Evolutionary conservation across 2,797 vertebrate genomes (phyloP), one percentile per base, ranked within the genome.

Genomic region (Gila robusta): DNA sequence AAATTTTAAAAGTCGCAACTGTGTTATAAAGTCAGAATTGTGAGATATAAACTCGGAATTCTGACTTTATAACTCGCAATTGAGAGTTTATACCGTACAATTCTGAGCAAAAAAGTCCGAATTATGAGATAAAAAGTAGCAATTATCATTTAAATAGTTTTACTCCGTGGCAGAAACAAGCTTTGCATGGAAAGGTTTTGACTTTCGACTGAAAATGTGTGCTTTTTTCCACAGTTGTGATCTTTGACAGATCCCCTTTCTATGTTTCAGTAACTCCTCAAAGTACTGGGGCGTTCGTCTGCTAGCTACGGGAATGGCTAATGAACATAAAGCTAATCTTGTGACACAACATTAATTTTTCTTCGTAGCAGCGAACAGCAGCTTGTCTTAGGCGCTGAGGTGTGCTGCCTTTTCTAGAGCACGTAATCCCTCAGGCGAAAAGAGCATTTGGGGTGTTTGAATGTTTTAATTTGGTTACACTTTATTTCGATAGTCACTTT

Each of bases 381-480:
- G 62, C 70, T 64, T 69, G 67, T 83, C 79, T 85, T 28, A 56
- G 62, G 9, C 71, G 32, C 41, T 16, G 82, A 87, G 87, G 85
- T 89, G 85, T 76, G 52, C 83, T 54, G 62, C 67, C 49, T 84
- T 90, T 88, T 88, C 84, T 66, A 84, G 49, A 72, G 62, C 82
- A 52, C 37, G n/a, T 88, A 84, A 87, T 88, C 85, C 79, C 79
- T 37, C 44, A 87, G 56, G 88, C 28, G 17, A 74, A 79, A 90
- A 80, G 81, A 82, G 67, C 72, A 79, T 81, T 79, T 69, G 47
- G 76, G 85, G 81, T 77, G 89, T 84, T 84, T 74, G 28, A 81
- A 70, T 88, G 86, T 79, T 86, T 86, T 77, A 56, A 83, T 91
- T 90, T 87, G n/a, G n/a, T n/a, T n/a, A n/a, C n/a, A n/a, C n/a